Conservation (phyloP, 2,113 vertebrate species). For the Paraplagusia blochii region DNA sequence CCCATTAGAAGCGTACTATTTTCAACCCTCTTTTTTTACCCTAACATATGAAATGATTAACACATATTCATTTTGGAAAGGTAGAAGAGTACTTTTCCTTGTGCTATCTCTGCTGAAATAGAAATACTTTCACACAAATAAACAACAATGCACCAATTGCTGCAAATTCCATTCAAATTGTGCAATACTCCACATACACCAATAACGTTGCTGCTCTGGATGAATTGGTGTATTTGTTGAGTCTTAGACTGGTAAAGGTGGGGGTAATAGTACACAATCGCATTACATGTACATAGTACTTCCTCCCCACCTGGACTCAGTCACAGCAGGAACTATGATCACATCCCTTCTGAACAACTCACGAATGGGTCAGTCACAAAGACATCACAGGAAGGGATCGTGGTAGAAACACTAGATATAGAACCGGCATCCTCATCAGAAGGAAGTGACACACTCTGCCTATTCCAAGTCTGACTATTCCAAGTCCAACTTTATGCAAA, state of each 20-base stretch:
- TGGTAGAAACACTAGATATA: conserved; percentile 30
- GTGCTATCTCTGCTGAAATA: no score
- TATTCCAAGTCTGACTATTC: neutral
- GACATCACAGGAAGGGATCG: conserved; percentile 47
- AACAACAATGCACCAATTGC: conserved; percentile 4
- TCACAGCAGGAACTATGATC: conserved; percentile 71
- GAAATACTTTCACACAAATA: conserved; percentile 1
- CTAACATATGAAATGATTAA: no score
- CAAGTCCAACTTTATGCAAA: neutral
- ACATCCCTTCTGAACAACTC: conserved; percentile 52
- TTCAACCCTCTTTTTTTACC: no score
- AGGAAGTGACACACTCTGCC: conserved; percentile 33
- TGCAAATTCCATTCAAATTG: neutral
- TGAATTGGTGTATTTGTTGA: conserved; percentile 41
- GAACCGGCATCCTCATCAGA: conserved; percentile 34
- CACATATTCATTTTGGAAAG: no score
- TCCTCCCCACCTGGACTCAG: conserved; percentile 76
- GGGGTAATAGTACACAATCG: conserved; percentile 59
- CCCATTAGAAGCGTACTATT: no score
- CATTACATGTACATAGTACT: conserved; percentile 59
- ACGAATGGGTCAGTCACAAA: conserved; percentile 9
- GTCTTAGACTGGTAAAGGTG: neutral
- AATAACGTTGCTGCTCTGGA: conserved; percentile 9
- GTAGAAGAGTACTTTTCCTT: no score
- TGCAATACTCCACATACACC: neutral